A percentile compares a stretch with the other conserved stretches of the same genome.
Conservation (phyloP, 2,888 invertebrate genomes). For the Drosophila sordidula region DNA sequence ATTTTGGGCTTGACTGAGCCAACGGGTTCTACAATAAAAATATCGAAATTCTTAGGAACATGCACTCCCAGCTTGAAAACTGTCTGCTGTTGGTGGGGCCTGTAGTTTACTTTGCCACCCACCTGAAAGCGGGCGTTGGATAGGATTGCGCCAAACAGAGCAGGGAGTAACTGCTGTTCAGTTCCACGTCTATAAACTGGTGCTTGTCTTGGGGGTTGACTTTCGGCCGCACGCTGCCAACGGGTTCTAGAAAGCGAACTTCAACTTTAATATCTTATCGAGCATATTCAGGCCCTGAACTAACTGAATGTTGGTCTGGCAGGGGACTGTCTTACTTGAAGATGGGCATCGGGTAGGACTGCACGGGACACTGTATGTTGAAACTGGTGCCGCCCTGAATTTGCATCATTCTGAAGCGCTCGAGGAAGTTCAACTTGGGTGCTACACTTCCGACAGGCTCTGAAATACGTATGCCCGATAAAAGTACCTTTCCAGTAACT, state of each 20-base stretch:
- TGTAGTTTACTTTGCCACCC: slow-evolving; percentile 24
- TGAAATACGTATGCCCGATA: slow-evolving; percentile 56
- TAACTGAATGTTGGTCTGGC: slow-evolving; percentile 49
- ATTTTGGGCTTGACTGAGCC: slow-evolving; percentile 88
- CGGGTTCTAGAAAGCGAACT: slow-evolving; percentile 85
- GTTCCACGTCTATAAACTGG: slow-evolving; percentile 78
- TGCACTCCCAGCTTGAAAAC: slow-evolving; percentile 32
- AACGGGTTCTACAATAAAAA: slow-evolving; percentile 85
- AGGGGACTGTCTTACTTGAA: slow-evolving; percentile 86
- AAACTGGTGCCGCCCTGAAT: slow-evolving; percentile 85
- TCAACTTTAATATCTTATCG: slow-evolving; percentile 8
- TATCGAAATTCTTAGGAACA: slow-evolving; percentile 17
- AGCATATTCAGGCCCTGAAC: background rate
- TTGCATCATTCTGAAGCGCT: slow-evolving; percentile 81
- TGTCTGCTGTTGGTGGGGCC: slow-evolving; percentile 20
- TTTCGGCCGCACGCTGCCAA: slow-evolving; percentile 88
- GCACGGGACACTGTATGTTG: slow-evolving; percentile 90
- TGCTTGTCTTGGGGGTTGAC: slow-evolving; percentile 87
- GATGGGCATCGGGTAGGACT: slow-evolving; percentile 90
- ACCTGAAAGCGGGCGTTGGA: slow-evolving; percentile 91
- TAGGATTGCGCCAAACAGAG: slow-evolving; percentile 89
- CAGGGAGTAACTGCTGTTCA: slow-evolving; percentile 86
- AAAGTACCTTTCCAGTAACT: background rate
- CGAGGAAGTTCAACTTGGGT: slow-evolving; percentile 87
- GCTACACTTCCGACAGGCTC: slow-evolving; percentile 86